phyloP scores from a whole-genome alignment of 2,888 invertebrate species.

The Drosophila fungiperda region DNA sequence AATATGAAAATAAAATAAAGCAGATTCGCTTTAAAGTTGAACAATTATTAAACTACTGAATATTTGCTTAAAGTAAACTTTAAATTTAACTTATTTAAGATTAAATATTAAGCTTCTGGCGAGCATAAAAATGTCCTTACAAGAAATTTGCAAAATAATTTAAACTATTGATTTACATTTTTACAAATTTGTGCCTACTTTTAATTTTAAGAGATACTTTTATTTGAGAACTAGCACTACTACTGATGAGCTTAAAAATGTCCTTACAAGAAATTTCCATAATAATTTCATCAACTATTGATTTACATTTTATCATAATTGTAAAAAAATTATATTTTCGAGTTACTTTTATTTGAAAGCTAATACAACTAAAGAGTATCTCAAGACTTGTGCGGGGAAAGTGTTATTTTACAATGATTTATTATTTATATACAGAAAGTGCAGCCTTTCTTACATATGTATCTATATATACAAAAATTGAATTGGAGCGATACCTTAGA shows the following conservation, averaged over 20 bases:
- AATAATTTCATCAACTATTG: background rate
- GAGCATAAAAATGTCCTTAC: background rate
- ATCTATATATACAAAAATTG: background rate
- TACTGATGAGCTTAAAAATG: background rate
- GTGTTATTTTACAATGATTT: background rate
- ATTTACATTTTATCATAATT: background rate
- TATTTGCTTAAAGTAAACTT: background rate
- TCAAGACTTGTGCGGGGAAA: background rate
- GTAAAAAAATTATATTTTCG: too few species aligned
- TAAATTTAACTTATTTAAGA: background rate
- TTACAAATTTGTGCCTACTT: background rate
- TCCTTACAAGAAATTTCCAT: background rate
- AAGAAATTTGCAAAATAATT: background rate
- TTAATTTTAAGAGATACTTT: too few species aligned
- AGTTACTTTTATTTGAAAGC: background rate
- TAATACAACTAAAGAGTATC: background rate
- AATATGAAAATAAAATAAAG: constrained; percentile 19
- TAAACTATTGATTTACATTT: background rate
- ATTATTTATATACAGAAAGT: background rate
- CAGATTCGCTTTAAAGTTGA: constrained; percentile 23
- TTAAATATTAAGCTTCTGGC: background rate
- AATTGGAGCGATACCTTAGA: background rate
- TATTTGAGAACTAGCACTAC: too few species aligned
- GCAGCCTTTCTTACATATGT: background rate
- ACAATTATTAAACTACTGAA: constrained; percentile 1